A percentile compares a stretch with the other conserved stretches of the same genome.
Conservation (phyloP, 2,113 vertebrate species). For the Hemiprocne comata region DNA sequence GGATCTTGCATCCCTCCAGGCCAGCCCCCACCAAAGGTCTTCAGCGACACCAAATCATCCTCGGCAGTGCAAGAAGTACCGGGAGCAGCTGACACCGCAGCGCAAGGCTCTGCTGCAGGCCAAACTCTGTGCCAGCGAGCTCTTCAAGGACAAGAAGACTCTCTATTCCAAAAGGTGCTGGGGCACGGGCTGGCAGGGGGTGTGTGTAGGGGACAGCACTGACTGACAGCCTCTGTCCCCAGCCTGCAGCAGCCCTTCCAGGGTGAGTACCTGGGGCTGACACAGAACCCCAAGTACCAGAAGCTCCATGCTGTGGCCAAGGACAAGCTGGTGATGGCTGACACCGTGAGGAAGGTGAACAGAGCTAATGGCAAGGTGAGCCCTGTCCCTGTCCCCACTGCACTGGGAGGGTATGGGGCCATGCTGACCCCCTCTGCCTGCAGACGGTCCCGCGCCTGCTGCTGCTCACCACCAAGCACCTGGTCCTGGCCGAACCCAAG, state of each 20-base stretch:
- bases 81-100: constrained; percentile 55
- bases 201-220: rapidly evolving
- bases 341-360: constrained; percentile 77
- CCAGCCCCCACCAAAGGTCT: background rate
- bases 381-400: rapidly evolving
- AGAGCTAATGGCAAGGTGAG: constrained; percentile 78
- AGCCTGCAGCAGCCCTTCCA: constrained; percentile 77
- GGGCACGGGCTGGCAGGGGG: background rate
- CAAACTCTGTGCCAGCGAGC: constrained; percentile 78
- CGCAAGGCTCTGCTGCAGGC: constrained; percentile 62
- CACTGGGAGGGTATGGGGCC: rapidly evolving
- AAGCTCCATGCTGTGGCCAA: constrained; percentile 62
- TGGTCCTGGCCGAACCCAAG: constrained; percentile 76
- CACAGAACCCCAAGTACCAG: constrained; percentile 75
- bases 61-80: constrained; percentile 78
- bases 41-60: rapidly evolving
- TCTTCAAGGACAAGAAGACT: constrained; percentile 80
- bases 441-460: constrained; percentile 73
- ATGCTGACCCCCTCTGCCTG: rapidly evolving
- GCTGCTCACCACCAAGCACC: constrained; percentile 74
- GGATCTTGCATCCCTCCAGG: rapidly evolving
- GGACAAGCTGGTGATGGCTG: constrained; percentile 77
- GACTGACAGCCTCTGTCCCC: background rate
- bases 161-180: constrained; percentile 76
- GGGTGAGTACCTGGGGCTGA: constrained; percentile 75